Evolutionary conservation across 1,140 invertebrate genomes (phyloP), one percentile per base, ranked within the genome.

Genomic region (Drosophila lacteicornis): DNA sequence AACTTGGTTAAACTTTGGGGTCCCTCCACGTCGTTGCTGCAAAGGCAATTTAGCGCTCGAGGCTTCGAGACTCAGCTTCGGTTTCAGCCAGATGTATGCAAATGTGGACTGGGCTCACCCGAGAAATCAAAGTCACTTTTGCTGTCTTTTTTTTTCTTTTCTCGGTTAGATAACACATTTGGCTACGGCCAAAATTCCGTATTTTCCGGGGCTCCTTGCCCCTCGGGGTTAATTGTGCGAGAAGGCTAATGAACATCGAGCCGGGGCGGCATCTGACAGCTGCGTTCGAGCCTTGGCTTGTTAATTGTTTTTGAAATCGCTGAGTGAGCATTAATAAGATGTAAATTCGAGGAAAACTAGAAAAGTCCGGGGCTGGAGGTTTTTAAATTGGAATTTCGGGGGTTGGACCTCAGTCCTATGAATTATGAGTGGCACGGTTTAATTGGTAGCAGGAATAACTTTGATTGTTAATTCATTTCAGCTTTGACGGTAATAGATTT

Each of bases 41-140:
- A 66, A 80, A 84, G 81, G 74, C 82, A 84, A 81, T 85, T 85
- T 85, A 59, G 63, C 77, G 68, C 82, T 53, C 50, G 66, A 82
- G 69, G 55, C 47, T 56, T 49, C 65, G 30, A 51, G 46, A 36
- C 43, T 58, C 15, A 33, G 33, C 43, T 38, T 58, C 43, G 22
- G 25, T 40, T 65, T 70, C 38, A 38, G 30, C 59, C 61, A 75
- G 60, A 66, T 61, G 77, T 79, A 77, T 84, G 77, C 69, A 77
- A 80, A 84, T 73, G 69, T 50, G 49, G 65, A 49, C 70, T 42
- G 33, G 55, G 22, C 46, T 59, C 17, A 25, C 33, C 36, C n/a
- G 53, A 61, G 68, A 84, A 84, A 84, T 84, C 81, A 84, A 84
- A 84, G 81, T 77, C 74, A 76, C 61, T 79, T 79, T 62, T 68